These are phyloP conservation scores for Eupeodes latifasciatus DNA, from an alignment of 2,888 invertebrate species.

Conservation along the genomic window DNA sequence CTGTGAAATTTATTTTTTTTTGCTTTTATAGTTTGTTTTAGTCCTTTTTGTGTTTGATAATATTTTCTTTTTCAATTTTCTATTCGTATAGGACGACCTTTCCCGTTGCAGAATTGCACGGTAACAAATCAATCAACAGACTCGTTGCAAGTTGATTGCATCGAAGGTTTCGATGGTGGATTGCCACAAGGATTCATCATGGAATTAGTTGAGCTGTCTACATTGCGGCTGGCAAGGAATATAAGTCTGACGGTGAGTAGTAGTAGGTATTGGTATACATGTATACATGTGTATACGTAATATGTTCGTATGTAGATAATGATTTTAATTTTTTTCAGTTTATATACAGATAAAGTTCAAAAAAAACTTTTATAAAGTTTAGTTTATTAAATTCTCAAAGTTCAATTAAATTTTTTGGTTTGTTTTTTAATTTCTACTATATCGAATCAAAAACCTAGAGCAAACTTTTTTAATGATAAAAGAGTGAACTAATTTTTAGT, in stretches of 20 bases:
- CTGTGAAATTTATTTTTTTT: slow-evolving; percentile 17
- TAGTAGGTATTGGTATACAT: slow-evolving; percentile 9
- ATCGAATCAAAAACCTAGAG: not conserved
- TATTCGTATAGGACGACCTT: slow-evolving; percentile 90
- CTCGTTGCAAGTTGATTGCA: slow-evolving; percentile 93
- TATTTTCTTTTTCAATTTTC: slow-evolving; percentile 27
- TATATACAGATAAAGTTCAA: not conserved
- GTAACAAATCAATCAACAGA: slow-evolving; percentile 94
- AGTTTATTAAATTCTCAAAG: not conserved
- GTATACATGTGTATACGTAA: not conserved
- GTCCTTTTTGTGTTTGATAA: not conserved
- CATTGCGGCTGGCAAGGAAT: slow-evolving; percentile 85
- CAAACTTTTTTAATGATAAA: not conserved
- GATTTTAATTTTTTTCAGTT: not conserved
- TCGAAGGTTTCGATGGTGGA: slow-evolving; percentile 94
- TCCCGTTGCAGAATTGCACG: slow-evolving; percentile 94
- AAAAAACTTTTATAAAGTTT: not conserved
- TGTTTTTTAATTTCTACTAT: not conserved
- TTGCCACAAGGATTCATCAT: slow-evolving; percentile 94
- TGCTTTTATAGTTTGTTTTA: not conserved
- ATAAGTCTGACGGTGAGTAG: slow-evolving; percentile 82
- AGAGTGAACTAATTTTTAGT: no score
- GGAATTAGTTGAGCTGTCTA: slow-evolving; percentile 90
- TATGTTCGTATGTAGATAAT: not conserved
- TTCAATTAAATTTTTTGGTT: not conserved